Conservation (phyloP, 1,140 invertebrate genomes). For the Drosophila pectinifera region DNA sequence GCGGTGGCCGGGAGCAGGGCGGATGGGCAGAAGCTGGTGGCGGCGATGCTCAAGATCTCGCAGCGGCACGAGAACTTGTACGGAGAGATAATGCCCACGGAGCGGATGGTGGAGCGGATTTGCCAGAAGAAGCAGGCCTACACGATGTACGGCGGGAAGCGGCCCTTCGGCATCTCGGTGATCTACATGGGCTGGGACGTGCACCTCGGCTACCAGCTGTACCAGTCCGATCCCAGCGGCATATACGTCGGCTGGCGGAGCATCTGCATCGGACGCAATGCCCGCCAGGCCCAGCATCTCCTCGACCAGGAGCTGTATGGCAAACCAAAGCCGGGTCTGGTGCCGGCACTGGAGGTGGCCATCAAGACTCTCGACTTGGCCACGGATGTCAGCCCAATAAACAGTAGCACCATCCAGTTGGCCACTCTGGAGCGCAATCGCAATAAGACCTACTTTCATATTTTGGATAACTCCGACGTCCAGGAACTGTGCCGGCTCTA, state of each 20-base stretch:
- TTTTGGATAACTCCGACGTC: conserved; percentile 92
- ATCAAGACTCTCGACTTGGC: conserved; percentile 99
- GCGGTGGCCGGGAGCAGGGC: conserved; percentile 99
- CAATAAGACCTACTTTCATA: conserved; percentile 92
- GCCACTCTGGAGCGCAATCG: conserved; percentile 93
- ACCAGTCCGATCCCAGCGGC: conserved; percentile 99
- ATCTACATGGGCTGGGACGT: conserved; percentile 99
- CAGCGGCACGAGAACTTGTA: conserved; percentile 97
- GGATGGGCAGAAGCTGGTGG: conserved; percentile 99
- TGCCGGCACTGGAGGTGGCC: conserved; percentile 93
- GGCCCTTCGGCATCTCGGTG: conserved; percentile 99
- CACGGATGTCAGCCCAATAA: conserved; percentile 97
- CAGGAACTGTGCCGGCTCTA: conserved; percentile 86
- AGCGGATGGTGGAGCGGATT: conserved; percentile 97
- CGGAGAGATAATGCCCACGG: conserved; percentile 98
- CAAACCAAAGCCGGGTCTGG: conserved; percentile 88
- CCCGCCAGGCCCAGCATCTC: conserved; percentile 95
- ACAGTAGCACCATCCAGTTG: conserved; percentile 97
- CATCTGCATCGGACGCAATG: conserved; percentile 99
- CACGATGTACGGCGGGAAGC: conserved; percentile 99
- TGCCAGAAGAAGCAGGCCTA: conserved; percentile 99
- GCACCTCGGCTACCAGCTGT: conserved; percentile 99
- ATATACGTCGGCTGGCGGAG: conserved; percentile 99
- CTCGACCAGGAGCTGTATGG: conserved; percentile 99
- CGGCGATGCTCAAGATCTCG: conserved; percentile 96